Percentiles rank a stretch among this genome's conserved stretches.
Evolutionary conservation across 2,113 vertebrate genomes (phyloP).

Genomic region (Miniopterus natalensis): DNA sequence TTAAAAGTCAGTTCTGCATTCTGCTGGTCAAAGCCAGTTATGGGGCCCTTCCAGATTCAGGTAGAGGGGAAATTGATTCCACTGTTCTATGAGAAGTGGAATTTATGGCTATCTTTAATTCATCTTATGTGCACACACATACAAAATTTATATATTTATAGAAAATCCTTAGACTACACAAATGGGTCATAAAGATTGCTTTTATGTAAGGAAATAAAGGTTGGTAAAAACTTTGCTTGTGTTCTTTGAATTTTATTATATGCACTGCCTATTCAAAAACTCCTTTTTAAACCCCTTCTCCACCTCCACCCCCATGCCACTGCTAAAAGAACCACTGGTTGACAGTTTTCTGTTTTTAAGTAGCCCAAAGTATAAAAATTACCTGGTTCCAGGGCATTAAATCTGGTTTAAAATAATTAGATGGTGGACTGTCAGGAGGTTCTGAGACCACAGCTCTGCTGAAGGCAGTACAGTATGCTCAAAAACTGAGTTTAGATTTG

Average conservation of each 20-base stretch:
- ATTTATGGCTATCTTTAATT: not conserved
- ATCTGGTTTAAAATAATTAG: slow-evolving; percentile 37
- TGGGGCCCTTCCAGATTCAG: not conserved
- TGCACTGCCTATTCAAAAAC: not conserved
- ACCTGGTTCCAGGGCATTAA: not conserved
- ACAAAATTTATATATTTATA: not conserved
- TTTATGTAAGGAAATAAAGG: not conserved
- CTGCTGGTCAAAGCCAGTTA: not conserved
- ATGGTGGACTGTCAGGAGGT: not conserved
- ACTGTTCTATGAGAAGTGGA: not conserved
- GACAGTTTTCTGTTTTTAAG: slow-evolving; percentile 46
- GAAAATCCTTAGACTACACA: slow-evolving; percentile 7
- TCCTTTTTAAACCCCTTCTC: not conserved
- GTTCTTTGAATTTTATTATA: slow-evolving; percentile 2
- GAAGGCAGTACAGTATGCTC: not conserved
- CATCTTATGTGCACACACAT: not conserved
- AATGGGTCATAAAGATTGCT: not conserved
- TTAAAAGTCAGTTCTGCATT: not conserved
- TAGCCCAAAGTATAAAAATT: not conserved
- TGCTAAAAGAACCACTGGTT: slow-evolving; percentile 21
- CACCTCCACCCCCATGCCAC: not conserved
- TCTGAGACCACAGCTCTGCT: not conserved
- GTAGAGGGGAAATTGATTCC: not conserved
- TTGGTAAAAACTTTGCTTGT: not conserved
- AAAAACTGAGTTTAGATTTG: not conserved